Evolutionary conservation across 2,113 vertebrate genomes (phyloP), one percentile per base, ranked within the genome.

Genomic region (Sceloporus tristichus): DNA sequence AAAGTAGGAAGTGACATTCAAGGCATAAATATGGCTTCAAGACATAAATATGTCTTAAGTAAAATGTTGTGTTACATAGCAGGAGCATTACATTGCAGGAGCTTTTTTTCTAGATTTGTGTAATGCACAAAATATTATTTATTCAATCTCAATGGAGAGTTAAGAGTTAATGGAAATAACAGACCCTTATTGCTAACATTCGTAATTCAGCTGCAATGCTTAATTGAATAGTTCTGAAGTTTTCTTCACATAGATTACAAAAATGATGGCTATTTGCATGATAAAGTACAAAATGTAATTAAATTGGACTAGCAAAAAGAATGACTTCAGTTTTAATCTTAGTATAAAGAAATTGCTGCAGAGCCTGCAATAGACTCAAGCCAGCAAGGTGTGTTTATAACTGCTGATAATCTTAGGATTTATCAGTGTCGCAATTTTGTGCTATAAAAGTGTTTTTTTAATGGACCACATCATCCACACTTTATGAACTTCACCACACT

Each of bases 231-330:
- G 40, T 88, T 92, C 82, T 86, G 87, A 90, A 92, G 62, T 73
- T 90, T 75, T 65, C 2, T 90, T 86, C 87, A 0, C 85, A 79
- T 71, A 90, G 16, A 1, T 92, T 90, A 81, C 89, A 90, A 86
- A 92, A 93, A 94, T 83, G 68, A 90, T 53, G 71, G 75, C 84
- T 90, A 90, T 91, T 91, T 93, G 82, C 82, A 92, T 91, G 90
- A 93, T 66, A 84, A 92, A 92, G 81, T 91, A 90, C 68, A 87
- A 85, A 62, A 88, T 75, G 81, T 87, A 92, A 93, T 91, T 89
- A 91, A 75, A 92, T 92, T 90, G 93, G 91, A 94, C 85, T 85
- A 70, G 10, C 87, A 89, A 92, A 93, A 95, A 92, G 85, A 90
- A 92, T 92, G 84, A 83, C 14, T 86, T 54, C 79, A 56, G 27